Conservation (phyloP, 30 jellyfish, hydroid and myxozoan genomes). For the Chrysaora quinquecirrha region DNA sequence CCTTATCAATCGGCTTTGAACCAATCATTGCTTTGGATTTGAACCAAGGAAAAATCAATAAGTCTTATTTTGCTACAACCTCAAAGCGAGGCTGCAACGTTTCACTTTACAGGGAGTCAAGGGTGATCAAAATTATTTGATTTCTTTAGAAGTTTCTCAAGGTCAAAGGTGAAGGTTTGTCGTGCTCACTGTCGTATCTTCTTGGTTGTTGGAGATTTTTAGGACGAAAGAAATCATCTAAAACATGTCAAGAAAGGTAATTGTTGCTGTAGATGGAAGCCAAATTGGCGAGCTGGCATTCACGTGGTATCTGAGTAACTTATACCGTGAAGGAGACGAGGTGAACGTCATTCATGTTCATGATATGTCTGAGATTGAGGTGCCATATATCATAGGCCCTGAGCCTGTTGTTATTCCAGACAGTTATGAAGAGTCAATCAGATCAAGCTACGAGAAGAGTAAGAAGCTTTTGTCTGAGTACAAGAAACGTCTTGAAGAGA, state of each 20-base stretch:
- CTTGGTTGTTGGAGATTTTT: no score
- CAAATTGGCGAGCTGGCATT: constrained; percentile 74
- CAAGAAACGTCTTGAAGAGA: constrained; percentile 64
- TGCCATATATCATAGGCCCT: constrained; percentile 77
- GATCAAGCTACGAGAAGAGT: constrained; percentile 71
- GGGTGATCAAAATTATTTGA: no score
- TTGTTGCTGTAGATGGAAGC: constrained; percentile 86
- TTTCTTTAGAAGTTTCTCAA: no score
- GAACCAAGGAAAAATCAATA: no score
- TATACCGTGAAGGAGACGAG: constrained; percentile 72
- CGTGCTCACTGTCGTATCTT: no score
- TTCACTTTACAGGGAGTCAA: no score
- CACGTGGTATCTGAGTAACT: constrained; percentile 79
- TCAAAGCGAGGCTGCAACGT: no score
- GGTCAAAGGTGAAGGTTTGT: no score
- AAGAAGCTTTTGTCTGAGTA: constrained; percentile 61
- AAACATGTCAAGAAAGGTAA: constrained; percentile 59
- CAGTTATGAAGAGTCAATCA: constrained; percentile 63
- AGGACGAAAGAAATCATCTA: not conserved
- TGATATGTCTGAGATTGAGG: constrained; percentile 76
- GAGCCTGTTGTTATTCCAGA: constrained; percentile 73
- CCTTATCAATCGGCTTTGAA: no score
- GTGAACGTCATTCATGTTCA: constrained; percentile 68
- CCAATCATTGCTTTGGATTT: no score
- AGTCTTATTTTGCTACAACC: no score